These are phyloP conservation scores for Plemyria rubiginata DNA, from an alignment of 2,888 invertebrate species.

Conservation along the genomic window DNA sequence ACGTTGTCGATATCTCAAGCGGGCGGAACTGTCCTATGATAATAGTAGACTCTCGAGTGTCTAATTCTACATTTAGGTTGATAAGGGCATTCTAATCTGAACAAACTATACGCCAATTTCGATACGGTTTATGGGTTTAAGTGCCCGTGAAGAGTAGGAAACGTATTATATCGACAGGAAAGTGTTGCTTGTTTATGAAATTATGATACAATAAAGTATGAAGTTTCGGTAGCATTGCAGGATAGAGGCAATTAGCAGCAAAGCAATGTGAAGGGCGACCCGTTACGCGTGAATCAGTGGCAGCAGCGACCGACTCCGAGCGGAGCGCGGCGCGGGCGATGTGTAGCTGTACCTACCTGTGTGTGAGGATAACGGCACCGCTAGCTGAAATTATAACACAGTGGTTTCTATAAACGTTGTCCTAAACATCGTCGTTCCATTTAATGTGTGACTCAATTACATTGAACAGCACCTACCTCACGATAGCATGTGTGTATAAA, in stretches of 20 bases:
- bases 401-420: neutral
- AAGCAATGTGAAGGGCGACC: constrained; percentile 15
- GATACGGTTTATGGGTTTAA: constrained; percentile 14
- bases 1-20: constrained; percentile 12
- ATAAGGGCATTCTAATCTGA: constrained; percentile 14
- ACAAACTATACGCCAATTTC: constrained; percentile 14
- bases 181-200: constrained; percentile 9
- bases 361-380: constrained; percentile 5
- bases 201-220: constrained; percentile 1
- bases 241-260: constrained; percentile 19
- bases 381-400: neutral
- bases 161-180: constrained; percentile 9
- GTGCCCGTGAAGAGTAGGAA: constrained; percentile 4
- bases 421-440: neutral
- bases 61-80: constrained; percentile 11
- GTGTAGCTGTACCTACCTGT: neutral
- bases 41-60: constrained; percentile 6
- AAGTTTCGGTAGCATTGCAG: constrained; percentile 17
- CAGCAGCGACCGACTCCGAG: neutral
- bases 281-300: constrained; percentile 19
- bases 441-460: constrained; percentile 1
- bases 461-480: neutral
- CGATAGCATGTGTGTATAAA: constrained; percentile 4
- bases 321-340: neutral
- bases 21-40: constrained; percentile 9